phyloP scores from a whole-genome alignment of 2,797 vertebrate genomes.

The Tapirus indicus region DNA sequence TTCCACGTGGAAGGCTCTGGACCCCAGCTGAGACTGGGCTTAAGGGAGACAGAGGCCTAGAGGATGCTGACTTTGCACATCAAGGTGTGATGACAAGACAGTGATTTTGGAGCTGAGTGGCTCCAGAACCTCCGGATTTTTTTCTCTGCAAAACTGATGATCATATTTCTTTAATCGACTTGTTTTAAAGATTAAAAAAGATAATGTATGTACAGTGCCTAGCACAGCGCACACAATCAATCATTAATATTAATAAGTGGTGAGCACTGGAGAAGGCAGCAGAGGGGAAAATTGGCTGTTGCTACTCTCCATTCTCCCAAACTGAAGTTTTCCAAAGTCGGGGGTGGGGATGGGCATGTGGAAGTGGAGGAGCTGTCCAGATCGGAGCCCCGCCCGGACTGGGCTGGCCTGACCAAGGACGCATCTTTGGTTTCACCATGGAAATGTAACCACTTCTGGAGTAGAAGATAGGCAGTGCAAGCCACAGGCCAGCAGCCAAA shows the following conservation, averaged over 20 bases:
- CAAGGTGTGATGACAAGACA: not conserved
- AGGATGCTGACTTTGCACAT: not conserved
- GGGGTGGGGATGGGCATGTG: not conserved
- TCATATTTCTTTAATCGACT: slow-evolving; percentile 6
- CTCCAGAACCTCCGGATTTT: not conserved
- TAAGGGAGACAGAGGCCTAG: not conserved
- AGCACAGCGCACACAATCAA: not conserved
- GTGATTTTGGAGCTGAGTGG: not conserved
- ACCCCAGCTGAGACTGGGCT: not conserved
- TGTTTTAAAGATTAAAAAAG: slow-evolving; percentile 3
- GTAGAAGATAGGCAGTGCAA: slow-evolving; percentile 25
- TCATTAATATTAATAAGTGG: slow-evolving; percentile 18
- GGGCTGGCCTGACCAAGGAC: slow-evolving; percentile 54
- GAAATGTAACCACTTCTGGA: slow-evolving; percentile 57
- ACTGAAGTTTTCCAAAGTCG: slow-evolving; percentile 23
- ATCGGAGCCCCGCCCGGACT: not conserved
- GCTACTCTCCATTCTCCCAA: not conserved
- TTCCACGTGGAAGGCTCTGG: not conserved
- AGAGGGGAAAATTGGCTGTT: not conserved
- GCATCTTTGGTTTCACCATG: slow-evolving; percentile 65
- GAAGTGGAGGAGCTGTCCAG: not conserved
- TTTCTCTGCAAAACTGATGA: slow-evolving; percentile 13
- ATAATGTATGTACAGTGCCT: not conserved
- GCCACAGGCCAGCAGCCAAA: slow-evolving; percentile 50
- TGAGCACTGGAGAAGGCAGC: not conserved